phyloP scores from a whole-genome alignment of 2,113 vertebrate genomes.

The Prochilodus magdalenae region DNA sequence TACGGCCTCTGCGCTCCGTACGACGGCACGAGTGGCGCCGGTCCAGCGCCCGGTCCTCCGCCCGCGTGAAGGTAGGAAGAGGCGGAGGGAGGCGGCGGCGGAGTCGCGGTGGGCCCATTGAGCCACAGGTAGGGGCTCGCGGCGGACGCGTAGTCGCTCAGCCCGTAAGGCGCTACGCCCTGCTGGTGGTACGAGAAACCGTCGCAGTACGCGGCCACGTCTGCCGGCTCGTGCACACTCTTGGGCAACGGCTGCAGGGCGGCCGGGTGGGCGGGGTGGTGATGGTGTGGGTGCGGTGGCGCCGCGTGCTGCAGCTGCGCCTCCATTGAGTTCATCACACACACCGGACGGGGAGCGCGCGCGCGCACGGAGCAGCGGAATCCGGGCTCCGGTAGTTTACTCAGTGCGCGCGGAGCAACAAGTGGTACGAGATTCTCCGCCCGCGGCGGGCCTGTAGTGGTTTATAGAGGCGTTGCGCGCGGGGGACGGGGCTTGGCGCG shows the following conservation, averaged over 20 bases:
- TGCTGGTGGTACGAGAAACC: slow-evolving; percentile 88
- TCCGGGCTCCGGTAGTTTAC: not conserved
- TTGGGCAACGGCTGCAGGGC: slow-evolving; percentile 75
- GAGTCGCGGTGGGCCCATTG: slow-evolving; percentile 70
- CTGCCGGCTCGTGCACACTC: slow-evolving; percentile 79
- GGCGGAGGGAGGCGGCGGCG: slow-evolving; percentile 80
- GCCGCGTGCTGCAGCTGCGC: slow-evolving; percentile 66
- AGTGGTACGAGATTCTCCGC: not conserved
- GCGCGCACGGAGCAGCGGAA: not conserved
- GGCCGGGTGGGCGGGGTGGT: slow-evolving; percentile 73
- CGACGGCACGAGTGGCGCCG: slow-evolving; percentile 68
- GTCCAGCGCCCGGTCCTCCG: not conserved
- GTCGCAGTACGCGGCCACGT: slow-evolving; percentile 92
- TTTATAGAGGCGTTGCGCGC: slow-evolving; percentile 12
- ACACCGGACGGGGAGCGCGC: not conserved
- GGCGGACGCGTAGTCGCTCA: slow-evolving; percentile 84
- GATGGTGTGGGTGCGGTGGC: not conserved
- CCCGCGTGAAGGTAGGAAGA: slow-evolving; percentile 81
- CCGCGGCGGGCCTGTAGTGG: not conserved
- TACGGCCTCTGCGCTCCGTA: slow-evolving; percentile 87
- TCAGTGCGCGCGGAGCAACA: slow-evolving; percentile 15
- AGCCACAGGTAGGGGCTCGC: slow-evolving; percentile 91
- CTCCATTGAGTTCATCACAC: slow-evolving; percentile 80
- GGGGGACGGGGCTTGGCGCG: not conserved
- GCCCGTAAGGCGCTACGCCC: slow-evolving; percentile 83